Evolutionary conservation across 2,888 invertebrate species (phyloP), one percentile per base, ranked within the genome.

Genomic region (Rhodophaea formosa): DNA sequence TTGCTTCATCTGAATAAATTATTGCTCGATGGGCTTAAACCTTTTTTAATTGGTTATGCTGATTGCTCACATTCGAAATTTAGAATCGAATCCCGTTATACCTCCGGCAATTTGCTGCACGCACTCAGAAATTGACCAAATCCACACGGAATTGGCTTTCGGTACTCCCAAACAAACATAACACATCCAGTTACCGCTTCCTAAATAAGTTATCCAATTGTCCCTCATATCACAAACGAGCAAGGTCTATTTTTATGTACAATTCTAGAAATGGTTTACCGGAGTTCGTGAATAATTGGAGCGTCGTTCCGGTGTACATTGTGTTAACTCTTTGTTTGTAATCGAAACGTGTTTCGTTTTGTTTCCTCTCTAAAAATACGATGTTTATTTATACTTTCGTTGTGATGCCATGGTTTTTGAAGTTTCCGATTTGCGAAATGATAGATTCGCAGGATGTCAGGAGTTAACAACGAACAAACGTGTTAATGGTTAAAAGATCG

Each of bases 221-320:
- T 47, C 23, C 7, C 32, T 53, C 49, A 53, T 64, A 57, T 57
- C n/a, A 16, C 43, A 16, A n/a, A 15, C 7, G 0, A 0, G 39
- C 54, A 62, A 53, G 17, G 60, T 57, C 12, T 30, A 51, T 10
- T 42, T 56, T 59, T 30, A 32, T 16, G 35, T 49, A 15, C 3
- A 12, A 15, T 49, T 56, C 43, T n/a, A 15, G 29, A 49, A 49
- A 49, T 30, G 56, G 43, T 49, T 17, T 49, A 42, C 35, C 42
- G 49, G 56, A 57, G 15, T 56, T 53, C 53, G 62, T 67, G 62
- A 62, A 62, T 59, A 78, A 79, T 75, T 77, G 72, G 76, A 79
- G 77, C 81, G 74, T 79, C 70, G 77, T 80, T 84, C 82, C 84
- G 81, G 77, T 64, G 64, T 59, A 73, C 68, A 70, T 72, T 79